These are phyloP conservation scores for Philhelius pedissequus DNA, from an alignment of 2,888 invertebrate species.

Conservation along the genomic window DNA sequence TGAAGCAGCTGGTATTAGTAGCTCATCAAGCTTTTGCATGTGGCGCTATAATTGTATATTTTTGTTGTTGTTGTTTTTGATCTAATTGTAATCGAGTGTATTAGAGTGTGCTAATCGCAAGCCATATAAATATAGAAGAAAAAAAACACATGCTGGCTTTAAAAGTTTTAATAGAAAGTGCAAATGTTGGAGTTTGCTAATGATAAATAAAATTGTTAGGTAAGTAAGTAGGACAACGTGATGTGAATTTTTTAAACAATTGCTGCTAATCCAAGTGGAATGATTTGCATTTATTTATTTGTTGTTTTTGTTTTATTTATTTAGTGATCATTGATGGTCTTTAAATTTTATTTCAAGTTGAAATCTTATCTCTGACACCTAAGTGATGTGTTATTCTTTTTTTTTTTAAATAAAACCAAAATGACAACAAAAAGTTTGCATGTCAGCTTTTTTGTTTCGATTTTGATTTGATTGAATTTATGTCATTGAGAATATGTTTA, in stretches of 20 bases:
- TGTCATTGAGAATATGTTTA: neutral
- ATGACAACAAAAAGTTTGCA: neutral
- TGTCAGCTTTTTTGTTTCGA: slow-evolving; percentile 6
- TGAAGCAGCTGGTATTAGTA: slow-evolving; percentile 21
- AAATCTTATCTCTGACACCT: neutral
- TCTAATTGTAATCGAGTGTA: slow-evolving; percentile 58
- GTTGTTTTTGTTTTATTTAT: too few species aligned
- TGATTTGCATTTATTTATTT: neutral
- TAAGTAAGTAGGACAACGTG: slow-evolving; percentile 65
- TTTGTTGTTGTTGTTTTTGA: slow-evolving; percentile 14
- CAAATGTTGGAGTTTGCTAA: slow-evolving; percentile 59
- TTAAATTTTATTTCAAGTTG: neutral
- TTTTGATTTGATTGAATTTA: neutral
- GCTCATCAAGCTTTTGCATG: slow-evolving; percentile 34
- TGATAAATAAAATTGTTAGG: slow-evolving; percentile 46
- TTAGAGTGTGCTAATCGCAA: slow-evolving; percentile 50
- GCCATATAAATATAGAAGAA: neutral
- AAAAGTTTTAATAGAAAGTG: slow-evolving; percentile 62
- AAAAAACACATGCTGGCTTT: slow-evolving; percentile 15
- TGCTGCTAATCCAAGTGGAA: slow-evolving; percentile 15
- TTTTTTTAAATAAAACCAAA: neutral
- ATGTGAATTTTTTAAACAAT: slow-evolving; percentile 19
- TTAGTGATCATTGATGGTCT: neutral
- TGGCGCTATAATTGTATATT: slow-evolving; percentile 28
- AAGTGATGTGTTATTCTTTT: neutral